Base-by-base conservation (phyloP, 2,888 invertebrate species). In the Drosophila robusta region DNA sequence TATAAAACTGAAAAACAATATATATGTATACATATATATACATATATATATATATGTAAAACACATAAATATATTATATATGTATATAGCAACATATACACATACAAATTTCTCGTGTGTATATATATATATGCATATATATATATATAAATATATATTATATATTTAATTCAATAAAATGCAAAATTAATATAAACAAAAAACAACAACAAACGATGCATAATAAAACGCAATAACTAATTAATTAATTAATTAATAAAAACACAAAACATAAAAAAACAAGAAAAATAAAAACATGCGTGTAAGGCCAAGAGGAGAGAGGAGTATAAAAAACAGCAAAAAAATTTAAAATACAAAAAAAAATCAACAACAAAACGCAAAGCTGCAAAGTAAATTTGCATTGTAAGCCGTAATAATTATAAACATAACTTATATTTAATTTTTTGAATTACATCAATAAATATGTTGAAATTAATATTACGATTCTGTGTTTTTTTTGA, bases 401-500 rank as follows among this genome's bases (percentile, higher is more conserved):
- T 80, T 78, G 80, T 77, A 86, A 77, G 83, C 79, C 72, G 85
- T 87, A 83, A 83, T 87, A 83, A 83, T 77, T 75, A 87, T 87
- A 87, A 72, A 77, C 63, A 84, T 83, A 83, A 83, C 83, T 83
- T 83, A 83, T 87, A 85, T 86, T 85, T 85, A 85, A 87, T 85
- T 87, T 89, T 90, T 90, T 90, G 89, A 90, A 90, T 89, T 89
- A 90, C 87, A 89, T 90, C 90, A 90, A 89, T 89, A 90, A 90
- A 90, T 90, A 88, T 90, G 89, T 90, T 90, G 90, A 90, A 90
- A 87, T 89, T 83, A 76, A 75, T 74, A 74, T 58, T 61, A 60
- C 18, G 4, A 12, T 12, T 3, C 3, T 4, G 12, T 34, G 34
- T 34, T 34, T 34, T 34, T 32, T 12, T 34, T 32, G n/a, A 34